Base-by-base conservation (phyloP, 2,797 vertebrate genomes). In the Avahi laniger region DNA sequence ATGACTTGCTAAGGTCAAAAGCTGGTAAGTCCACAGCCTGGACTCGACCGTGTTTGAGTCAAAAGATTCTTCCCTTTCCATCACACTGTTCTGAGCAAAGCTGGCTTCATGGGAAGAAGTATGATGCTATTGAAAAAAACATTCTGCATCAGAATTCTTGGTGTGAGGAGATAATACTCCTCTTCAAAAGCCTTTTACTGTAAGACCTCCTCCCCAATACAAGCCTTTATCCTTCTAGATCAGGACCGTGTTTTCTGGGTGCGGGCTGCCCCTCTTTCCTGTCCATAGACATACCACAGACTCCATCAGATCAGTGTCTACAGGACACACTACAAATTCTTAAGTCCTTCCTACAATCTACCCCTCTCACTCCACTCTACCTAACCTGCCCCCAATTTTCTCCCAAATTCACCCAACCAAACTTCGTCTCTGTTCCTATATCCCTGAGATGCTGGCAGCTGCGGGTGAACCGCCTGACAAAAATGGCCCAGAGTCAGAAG, bases 271-370 rank as follows among this genome's bases (percentile, higher is more conserved):
- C 67, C 30, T 38, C 41, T 46, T 38, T 48, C 54, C 33, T 38
- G 0, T 26, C 50, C 15, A 2, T 2, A 2, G 4, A 4, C 15
- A 12, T 15, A 54, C 80, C 67, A 28, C 54, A 26, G 7, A 20
- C 6, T 52, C 80, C 11, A 4, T 35, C 8, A 15, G 26, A 15
- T 24, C 48, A n/a, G 18, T 3, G 14, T 24, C 69, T 50, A 7
- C 52, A 33, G 54, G 46, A 54, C 30, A n/a, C 35, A 0, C 2
- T 20, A 15, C 22, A 54, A 38, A 69, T 35, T 50, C 69, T 61
- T 26, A 65, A 84, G 28, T 17, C 41, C 43, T 11, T 43, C 43
- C 2, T 17, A 46, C 48, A 4, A 28, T 22, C 43, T 24, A 3
- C 22, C 26, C 9, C 14, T 41, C 38, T 52, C 43, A 14, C 46